Conservation (phyloP, 2,113 vertebrate genomes). For the Phrynocephalus versicolor region DNA sequence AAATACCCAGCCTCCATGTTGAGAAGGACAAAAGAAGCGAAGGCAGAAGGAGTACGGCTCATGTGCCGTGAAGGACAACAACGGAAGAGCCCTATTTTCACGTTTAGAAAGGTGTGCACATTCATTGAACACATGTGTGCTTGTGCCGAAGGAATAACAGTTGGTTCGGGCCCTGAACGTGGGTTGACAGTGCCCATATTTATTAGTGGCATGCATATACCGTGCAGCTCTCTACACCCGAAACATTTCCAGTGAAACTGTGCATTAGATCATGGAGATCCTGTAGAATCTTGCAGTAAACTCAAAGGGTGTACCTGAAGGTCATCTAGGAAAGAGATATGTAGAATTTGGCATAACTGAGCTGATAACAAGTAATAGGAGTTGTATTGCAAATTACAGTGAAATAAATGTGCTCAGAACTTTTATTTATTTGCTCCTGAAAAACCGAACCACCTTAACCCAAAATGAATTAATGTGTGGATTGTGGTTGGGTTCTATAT, state of each 20-base stretch:
- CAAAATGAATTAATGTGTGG: neutral
- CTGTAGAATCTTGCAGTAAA: neutral
- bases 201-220: neutral
- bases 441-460: neutral
- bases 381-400: neutral
- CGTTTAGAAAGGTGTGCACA: neutral
- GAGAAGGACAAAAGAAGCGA: too few relatives aligned
- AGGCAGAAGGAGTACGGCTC: too few relatives aligned
- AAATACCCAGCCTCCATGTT: too few relatives aligned
- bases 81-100: too few relatives aligned
- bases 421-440: neutral
- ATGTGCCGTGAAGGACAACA: too few relatives aligned
- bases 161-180: neutral
- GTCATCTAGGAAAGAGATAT: neutral
- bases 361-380: neutral
- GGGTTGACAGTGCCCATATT: neutral
- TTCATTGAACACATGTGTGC: neutral
- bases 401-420: neutral
- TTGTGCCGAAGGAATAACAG: neutral
- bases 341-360: neutral
- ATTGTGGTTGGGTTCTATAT: neutral
- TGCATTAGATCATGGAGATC: neutral
- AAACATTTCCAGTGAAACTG: neutral
- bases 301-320: neutral
- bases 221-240: neutral